Conservation (phyloP, 2,888 invertebrate species). For the Tribolium freemani region DNA sequence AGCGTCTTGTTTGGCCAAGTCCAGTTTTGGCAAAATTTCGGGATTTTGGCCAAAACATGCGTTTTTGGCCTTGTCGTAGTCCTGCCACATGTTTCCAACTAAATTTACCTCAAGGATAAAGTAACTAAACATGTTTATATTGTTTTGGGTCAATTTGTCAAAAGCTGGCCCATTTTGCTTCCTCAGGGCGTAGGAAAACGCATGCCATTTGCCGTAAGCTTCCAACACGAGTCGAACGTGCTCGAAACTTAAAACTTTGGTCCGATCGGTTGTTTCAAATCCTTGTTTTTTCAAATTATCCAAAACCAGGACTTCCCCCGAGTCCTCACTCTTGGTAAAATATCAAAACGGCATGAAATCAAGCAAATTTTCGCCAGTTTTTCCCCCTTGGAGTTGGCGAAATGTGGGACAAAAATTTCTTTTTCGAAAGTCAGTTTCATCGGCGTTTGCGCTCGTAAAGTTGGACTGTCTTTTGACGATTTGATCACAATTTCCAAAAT, state of each 20-base stretch:
- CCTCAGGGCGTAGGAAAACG: conserved; percentile 45
- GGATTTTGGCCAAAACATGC: not conserved
- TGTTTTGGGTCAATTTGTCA: conserved; percentile 15
- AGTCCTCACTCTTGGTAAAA: conserved; percentile 22
- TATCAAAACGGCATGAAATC: conserved; percentile 43
- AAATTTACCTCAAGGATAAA: not conserved
- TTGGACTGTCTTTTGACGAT: conserved; percentile 26
- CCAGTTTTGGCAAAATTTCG: not conserved
- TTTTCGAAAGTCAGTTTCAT: conserved; percentile 46
- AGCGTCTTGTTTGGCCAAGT: not conserved
- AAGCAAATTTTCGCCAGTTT: conserved; percentile 36
- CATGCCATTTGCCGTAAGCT: conserved; percentile 37
- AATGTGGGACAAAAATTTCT: conserved; percentile 50
- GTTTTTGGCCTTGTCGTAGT: not conserved
- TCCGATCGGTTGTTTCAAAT: conserved; percentile 50
- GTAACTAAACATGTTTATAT: conserved; percentile 18
- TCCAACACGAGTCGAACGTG: conserved; percentile 55
- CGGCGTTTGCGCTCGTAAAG: conserved; percentile 38
- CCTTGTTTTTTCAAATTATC: conserved; percentile 53
- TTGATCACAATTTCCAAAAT: conserved; percentile 34
- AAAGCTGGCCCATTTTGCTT: conserved; percentile 32
- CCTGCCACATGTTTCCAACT: not conserved
- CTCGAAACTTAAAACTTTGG: conserved; percentile 52
- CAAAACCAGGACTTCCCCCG: conserved; percentile 49
- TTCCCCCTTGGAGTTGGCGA: conserved; percentile 43